These are phyloP conservation scores for Euclidia mi DNA, from an alignment of 2,888 invertebrate genomes.

Conservation along the genomic window DNA sequence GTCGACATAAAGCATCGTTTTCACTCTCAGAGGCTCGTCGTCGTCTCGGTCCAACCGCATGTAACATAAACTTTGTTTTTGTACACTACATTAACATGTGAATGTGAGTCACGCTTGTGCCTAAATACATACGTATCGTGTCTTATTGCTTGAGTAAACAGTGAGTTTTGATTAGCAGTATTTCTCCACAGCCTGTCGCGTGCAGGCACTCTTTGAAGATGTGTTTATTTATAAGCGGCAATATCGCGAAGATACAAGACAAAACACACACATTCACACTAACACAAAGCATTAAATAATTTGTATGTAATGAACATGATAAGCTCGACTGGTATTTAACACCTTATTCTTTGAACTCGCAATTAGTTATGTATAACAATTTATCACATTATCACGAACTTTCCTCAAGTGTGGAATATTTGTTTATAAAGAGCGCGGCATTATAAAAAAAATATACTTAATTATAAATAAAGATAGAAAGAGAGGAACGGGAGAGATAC, in stretches of 20 bases:
- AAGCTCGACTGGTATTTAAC: conserved; percentile 49
- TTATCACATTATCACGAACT: no score
- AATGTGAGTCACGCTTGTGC: conserved; percentile 60
- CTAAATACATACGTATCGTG: conserved; percentile 48
- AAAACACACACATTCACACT: conserved; percentile 2
- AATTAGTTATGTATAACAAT: not conserved
- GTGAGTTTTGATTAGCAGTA: conserved; percentile 58
- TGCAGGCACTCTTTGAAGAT: conserved; percentile 26
- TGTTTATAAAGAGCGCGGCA: not conserved
- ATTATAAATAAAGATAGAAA: no score
- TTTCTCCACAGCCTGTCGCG: conserved; percentile 41
- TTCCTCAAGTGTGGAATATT: no score
- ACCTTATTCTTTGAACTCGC: not conserved
- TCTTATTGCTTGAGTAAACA: conserved; percentile 62
- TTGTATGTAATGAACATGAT: conserved; percentile 61
- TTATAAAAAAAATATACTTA: no score
- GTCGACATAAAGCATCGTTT: conserved; percentile 37
- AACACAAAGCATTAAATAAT: conserved; percentile 56
- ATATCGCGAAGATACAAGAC: conserved; percentile 35
- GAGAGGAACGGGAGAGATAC: no score
- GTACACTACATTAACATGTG: conserved; percentile 59
- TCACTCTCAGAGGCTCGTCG: conserved; percentile 24
- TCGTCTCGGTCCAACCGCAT: conserved; percentile 8
- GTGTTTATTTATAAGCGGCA: conserved; percentile 43
- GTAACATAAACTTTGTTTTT: conserved; percentile 53